These are phyloP conservation scores for Sinocyclocheilus rhinocerous DNA, from an alignment of 2,113 vertebrate species.

Conservation along the genomic window DNA sequence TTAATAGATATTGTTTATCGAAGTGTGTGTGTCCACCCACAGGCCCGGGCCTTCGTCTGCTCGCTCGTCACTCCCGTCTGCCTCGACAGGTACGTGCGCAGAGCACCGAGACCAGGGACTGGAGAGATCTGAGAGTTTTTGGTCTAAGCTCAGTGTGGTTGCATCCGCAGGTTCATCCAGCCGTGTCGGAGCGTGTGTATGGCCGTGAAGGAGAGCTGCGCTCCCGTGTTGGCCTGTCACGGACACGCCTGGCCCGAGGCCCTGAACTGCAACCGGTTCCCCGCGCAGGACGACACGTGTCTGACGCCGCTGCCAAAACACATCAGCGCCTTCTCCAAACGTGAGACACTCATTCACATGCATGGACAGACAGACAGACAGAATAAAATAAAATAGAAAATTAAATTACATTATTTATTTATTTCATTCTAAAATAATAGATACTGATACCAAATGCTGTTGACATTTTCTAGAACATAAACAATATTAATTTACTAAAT, in stretches of 20 bases:
- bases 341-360: constrained; percentile 61
- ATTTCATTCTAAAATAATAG: too few relatives aligned
- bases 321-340: constrained; percentile 74
- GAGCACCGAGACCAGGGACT: too few relatives aligned
- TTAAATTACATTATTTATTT: too few relatives aligned
- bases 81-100: constrained; percentile 83
- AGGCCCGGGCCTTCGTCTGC: constrained; percentile 83
- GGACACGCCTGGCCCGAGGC: constrained; percentile 81
- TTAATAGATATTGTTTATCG: too few relatives aligned
- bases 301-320: constrained; percentile 78
- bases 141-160: not conserved
- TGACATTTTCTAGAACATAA: too few relatives aligned
- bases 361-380: too few relatives aligned
- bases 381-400: too few relatives aligned
- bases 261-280: constrained; percentile 83
- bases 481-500: too few relatives aligned
- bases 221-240: constrained; percentile 81
- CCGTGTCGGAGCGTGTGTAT: constrained; percentile 85
- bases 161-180: constrained; percentile 81
- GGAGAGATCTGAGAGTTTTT: too few relatives aligned
- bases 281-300: constrained; percentile 81
- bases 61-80: constrained; percentile 86
- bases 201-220: constrained; percentile 82
- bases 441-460: too few relatives aligned
- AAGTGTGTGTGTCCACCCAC: constrained; percentile 68